A percentile compares a stretch with the other conserved stretches of the same genome.
These are phyloP conservation scores for Ictidomys tridecemlineatus DNA, from an alignment of 2,113 vertebrate species.

Conservation along the genomic window DNA sequence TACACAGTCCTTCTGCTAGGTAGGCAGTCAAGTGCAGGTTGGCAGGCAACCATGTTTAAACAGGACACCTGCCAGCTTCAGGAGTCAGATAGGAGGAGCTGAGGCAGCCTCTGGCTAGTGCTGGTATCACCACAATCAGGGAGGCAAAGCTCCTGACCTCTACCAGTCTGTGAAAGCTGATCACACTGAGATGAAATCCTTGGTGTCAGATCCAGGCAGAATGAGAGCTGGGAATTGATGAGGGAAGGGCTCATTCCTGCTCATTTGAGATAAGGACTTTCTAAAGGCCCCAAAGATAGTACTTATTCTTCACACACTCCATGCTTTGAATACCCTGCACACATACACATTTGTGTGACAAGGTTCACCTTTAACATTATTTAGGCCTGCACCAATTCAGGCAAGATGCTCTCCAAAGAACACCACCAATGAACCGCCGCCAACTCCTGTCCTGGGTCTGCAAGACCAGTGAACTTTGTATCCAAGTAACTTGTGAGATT, in stretches of 20 bases:
- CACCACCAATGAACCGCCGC: background rate
- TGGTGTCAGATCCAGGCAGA: background rate
- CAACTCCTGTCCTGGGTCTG: background rate
- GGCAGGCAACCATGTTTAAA: background rate
- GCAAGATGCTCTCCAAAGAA: background rate
- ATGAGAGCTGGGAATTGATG: background rate
- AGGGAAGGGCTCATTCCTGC: background rate
- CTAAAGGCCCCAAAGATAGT: background rate
- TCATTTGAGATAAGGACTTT: background rate
- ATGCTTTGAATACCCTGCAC: too few relatives aligned
- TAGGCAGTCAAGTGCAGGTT: too few relatives aligned
- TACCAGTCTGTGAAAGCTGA: background rate
- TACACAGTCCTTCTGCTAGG: background rate
- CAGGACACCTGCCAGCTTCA: background rate
- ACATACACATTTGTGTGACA: background rate
- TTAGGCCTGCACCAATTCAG: background rate
- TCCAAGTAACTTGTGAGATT: background rate
- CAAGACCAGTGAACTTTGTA: background rate
- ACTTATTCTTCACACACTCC: background rate
- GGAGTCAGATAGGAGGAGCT: background rate
- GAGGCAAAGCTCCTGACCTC: background rate
- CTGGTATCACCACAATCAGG: background rate
- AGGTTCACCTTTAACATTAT: background rate
- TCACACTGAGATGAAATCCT: background rate
- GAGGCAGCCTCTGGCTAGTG: background rate